Evolutionary conservation across 2,113 vertebrate species (phyloP).

Genomic region (Silurus meridionalis): DNA sequence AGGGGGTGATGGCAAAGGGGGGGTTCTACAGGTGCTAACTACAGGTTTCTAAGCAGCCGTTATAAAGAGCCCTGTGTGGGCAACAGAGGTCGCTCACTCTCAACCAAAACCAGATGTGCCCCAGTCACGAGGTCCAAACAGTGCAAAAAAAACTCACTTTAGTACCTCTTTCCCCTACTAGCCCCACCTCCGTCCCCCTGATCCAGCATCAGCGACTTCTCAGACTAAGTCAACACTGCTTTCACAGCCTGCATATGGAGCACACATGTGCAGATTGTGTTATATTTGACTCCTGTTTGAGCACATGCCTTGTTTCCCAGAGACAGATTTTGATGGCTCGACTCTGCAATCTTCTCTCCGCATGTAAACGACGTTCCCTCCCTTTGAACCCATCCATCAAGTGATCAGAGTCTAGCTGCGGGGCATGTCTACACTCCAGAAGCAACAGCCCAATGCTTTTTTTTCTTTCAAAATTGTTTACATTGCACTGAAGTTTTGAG

Average conservation of each 20-base stretch:
- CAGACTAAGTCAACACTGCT: conserved; percentile 43
- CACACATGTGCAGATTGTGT: conserved; percentile 35
- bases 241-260: conserved; percentile 26
- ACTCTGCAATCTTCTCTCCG: conserved; percentile 33
- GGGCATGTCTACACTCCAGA: conserved; percentile 34
- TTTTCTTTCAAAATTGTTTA: conserved; percentile 40
- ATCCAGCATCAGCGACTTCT: conserved; percentile 30
- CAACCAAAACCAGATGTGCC: conserved; percentile 52
- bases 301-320: conserved; percentile 28
- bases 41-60: conserved; percentile 36
- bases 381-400: conserved; percentile 42
- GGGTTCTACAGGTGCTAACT: conserved; percentile 50
- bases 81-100: conserved; percentile 18
- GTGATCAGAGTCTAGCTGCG: conserved; percentile 29
- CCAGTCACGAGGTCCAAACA: conserved; percentile 28
- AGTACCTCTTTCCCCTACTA: background rate
- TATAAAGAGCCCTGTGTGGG: conserved; percentile 53
- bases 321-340: conserved; percentile 41
- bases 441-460: conserved; percentile 23
- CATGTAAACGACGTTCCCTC: conserved; percentile 35
- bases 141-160: conserved; percentile 19
- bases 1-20: background rate
- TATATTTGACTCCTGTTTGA: conserved; percentile 22
- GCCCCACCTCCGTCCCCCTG: background rate
- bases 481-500: conserved; percentile 24